phyloP scores from a whole-genome alignment of 2,113 vertebrate species.

The Phaethornis superciliosus region DNA sequence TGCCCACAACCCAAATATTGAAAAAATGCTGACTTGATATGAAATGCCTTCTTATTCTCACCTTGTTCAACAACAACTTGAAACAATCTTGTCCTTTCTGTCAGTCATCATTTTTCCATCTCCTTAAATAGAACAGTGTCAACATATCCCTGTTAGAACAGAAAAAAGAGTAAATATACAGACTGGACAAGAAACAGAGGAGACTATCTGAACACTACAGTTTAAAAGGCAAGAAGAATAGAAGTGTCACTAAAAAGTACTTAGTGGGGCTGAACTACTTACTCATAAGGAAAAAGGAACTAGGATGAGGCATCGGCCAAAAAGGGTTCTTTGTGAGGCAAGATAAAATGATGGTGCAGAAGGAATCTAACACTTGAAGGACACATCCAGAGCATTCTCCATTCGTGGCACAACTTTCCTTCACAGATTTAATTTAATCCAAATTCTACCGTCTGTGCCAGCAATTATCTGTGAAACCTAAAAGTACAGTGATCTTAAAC shows the following conservation, averaged over 20 bases:
- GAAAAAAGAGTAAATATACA: neutral
- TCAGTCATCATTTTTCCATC: neutral
- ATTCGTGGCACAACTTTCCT: neutral
- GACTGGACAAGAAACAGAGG: neutral
- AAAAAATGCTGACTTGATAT: neutral
- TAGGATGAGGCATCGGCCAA: neutral
- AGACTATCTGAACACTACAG: neutral
- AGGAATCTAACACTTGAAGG: neutral
- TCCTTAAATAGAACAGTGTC: neutral
- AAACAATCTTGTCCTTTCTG: neutral
- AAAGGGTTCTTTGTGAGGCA: neutral
- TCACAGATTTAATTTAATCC: neutral
- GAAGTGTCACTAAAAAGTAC: neutral
- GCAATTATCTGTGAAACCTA: neutral
- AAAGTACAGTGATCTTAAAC: neutral
- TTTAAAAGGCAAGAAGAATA: neutral
- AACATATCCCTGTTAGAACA: neutral
- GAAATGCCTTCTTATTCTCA: neutral
- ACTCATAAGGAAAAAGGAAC: neutral
- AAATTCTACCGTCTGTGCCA: neutral
- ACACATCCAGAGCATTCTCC: neutral
- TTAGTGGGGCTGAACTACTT: fast-evolving
- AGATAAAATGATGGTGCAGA: neutral
- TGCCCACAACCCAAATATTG: neutral
- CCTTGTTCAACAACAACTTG: neutral